These are phyloP conservation scores for Drosophila formosana DNA, from an alignment of 2,888 invertebrate species.

Conservation along the genomic window DNA sequence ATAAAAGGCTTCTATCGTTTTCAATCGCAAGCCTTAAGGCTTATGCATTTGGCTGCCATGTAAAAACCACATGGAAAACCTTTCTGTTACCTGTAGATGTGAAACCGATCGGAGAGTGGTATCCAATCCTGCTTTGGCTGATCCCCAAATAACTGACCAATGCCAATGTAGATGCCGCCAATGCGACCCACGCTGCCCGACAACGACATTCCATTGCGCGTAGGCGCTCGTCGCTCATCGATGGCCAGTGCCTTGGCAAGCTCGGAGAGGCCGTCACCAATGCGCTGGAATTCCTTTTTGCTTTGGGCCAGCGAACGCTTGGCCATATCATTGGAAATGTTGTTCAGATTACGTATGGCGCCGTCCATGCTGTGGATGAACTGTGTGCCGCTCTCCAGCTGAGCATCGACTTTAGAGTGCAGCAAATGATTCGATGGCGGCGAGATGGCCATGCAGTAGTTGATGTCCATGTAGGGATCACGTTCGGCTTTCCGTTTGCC, in stretches of 20 bases:
- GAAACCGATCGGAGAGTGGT: constrained; percentile 95
- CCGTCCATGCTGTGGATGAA: constrained; percentile 95
- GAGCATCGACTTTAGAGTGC: constrained; percentile 91
- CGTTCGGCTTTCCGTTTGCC: constrained; percentile 98
- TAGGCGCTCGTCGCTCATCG: constrained; percentile 88
- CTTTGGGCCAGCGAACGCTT: constrained; percentile 91
- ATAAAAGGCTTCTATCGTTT: background rate
- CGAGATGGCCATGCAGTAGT: constrained; percentile 95
- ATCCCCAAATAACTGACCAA: constrained; percentile 95
- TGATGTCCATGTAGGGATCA: constrained; percentile 95
- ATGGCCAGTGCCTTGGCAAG: constrained; percentile 93
- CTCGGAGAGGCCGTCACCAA: constrained; percentile 94
- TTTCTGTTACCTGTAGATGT: constrained; percentile 89
- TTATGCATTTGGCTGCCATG: too few relatives aligned
- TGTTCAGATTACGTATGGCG: constrained; percentile 93
- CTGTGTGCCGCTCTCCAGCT: constrained; percentile 92
- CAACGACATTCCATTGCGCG: constrained; percentile 88
- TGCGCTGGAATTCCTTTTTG: constrained; percentile 93
- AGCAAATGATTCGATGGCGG: constrained; percentile 93
- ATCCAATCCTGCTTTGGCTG: constrained; percentile 96
- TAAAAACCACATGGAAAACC: background rate
- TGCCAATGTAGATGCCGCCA: constrained; percentile 95
- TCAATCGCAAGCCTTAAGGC: too few relatives aligned
- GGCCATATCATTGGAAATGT: constrained; percentile 92
- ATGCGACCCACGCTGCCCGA: constrained; percentile 93